Evolutionary conservation across 2,113 vertebrate species (phyloP), one percentile per base, ranked within the genome.

Genomic region (Pao palembangensis): DNA sequence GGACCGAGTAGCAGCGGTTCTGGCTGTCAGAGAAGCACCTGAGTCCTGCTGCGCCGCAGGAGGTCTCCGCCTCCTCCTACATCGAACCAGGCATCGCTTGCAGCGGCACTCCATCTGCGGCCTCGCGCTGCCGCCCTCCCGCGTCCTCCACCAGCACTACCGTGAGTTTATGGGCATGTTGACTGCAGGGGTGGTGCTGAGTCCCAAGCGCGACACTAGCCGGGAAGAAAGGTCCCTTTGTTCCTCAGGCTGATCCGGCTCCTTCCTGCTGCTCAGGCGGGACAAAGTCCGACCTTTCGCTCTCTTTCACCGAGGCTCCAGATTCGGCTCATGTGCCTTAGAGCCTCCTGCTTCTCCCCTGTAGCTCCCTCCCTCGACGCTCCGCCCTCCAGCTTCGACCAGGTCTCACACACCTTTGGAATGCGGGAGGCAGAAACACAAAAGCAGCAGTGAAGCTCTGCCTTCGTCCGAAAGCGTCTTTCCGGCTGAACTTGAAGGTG

Each of bases 161-260:
- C 1, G 87, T 89, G 76, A 89, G 76, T 79, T 88, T 19, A 57
- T 89, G 55, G 87, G 87, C 87, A 89, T 89, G 50, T 76, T 76
- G 67, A n/a, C 15, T 47, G 52, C 14, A 28, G 4, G n/a, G 41
- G 42, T 58, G n/a, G n/a, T n/a, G n/a, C n/a, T n/a, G n/a, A n/a
- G n/a, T n/a, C n/a, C n/a, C n/a, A 1, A 43, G 16, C 47, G 2
- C 21, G 2, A 19, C 6, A 23, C 2, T 6, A 43, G 42, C 42
- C 42, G 21, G 28, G 19, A 63, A n/a, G 13, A 10, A 20, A 44
- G 8, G 55, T 49, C 6, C 42, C 56, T 67, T 41, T 67, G 56
- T 66, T 49, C 59, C 34, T 2, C 8, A n/a, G 38, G 28, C 17
- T 55, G 56, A 63, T 75, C 69, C 65, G 38, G 62, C 60, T 76